Evolutionary conservation across 1,140 invertebrate species (phyloP), one percentile per base, ranked within the genome.

Genomic region (Lethrus apterus): DNA sequence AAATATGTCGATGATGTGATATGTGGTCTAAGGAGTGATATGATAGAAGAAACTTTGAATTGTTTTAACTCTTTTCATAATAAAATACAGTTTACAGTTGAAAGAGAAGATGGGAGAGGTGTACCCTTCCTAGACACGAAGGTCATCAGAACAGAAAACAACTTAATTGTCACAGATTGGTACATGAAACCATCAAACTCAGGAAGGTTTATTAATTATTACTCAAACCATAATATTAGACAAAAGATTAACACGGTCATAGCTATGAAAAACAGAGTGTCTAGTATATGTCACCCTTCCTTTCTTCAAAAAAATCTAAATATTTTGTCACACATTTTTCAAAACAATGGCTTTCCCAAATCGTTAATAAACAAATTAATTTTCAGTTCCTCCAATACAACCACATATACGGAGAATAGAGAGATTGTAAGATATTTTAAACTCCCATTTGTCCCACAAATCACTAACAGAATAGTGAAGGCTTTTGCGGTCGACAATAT

Each of bases 241-340:
- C 35, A 38, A 38, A 38, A 38, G 21, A 38, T 19, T 13, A 38
- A 38, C 21, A 21, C 19, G 11, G 19, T 38, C 13, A 21, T 38
- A 18, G 15, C 35, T 4, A 38, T 38, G 2, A 19, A 21, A 4
- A 38, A 38, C 18, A 38, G 35, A 38, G 18, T 38, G 7, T 4
- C 7, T 1, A 18, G 11, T 11, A 38, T 38, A 11, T 11, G 15
- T 15, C 9, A 38, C 21, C 15, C 15, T 10, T 21, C 3, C n/a
- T 18, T 20, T 2, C 17, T 15, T 9, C 5, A 38, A 38, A 21
- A 38, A 18, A 38, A 38, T n/a, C 18, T 38, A 8, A 38, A 38
- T 10, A 38, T 18, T 19, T n/a, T 38, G 1, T n/a, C 11, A n/a
- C 17, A 38, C n/a, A 11, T 21, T 21, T 38, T 38, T 13, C n/a